Evolutionary conservation across 1,140 invertebrate species (phyloP), one percentile per base, ranked within the genome.

Genomic region (Acyrthosiphon pisum): DNA sequence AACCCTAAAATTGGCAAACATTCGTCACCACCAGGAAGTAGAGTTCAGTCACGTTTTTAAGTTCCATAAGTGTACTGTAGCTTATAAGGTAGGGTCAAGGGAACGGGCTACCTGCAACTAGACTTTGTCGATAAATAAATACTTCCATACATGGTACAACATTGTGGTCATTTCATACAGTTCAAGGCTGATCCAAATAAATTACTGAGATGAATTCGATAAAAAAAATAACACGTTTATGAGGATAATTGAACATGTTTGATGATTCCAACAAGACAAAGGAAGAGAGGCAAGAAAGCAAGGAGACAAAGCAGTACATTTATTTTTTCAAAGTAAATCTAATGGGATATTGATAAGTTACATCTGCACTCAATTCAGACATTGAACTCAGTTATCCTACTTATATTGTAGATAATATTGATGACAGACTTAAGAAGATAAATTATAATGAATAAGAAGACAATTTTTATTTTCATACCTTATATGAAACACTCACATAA

Each of bases 101-200:
- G 26, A 86, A 93, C 41, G 11, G 23, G 48, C 48, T 86, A 86
- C 91, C 37, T 44, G 50, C 3, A 68, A 90, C 90, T 56, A 53
- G 91, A 84, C 44, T 53, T 48, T 35, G 26, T 30, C 76, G 26
- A 83, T 86, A 86, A 86, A 86, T 84, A 86, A 84, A 93, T 86
- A 93, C 48, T 53, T 84, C 91, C 81, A 93, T 93, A 86, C 35
- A 93, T 93, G 91, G 91, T 22, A 44, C 81, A 83, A 18, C 37
- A 83, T 84, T 50, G 76, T 93, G 91, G 81, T 93, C 50, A 93
- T 93, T 84, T 84, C 18, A 93, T 44, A 86, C 91, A 56, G 91
- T 93, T 93, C 91, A 86, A 93, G 91, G 91, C 44, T 83, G n/a
- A 93, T 86, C 48, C 81, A 83, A 93, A 93, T 93, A 93, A 86